Base-by-base conservation (phyloP, 2,113 vertebrate species). In the Alethe castanea region DNA sequence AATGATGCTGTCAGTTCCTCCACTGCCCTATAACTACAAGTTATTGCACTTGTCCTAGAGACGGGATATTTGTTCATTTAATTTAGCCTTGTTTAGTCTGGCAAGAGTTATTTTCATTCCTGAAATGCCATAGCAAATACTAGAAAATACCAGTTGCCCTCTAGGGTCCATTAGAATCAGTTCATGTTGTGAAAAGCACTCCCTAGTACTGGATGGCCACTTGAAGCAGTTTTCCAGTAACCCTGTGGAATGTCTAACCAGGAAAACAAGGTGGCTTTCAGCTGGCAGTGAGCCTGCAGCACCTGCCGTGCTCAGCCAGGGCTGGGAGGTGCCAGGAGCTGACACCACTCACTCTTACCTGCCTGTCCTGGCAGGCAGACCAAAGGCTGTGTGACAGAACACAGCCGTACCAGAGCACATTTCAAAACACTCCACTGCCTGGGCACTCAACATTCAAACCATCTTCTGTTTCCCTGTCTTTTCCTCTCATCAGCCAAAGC, bases 31-130 rank as follows among this genome's bases (percentile, higher is more conserved):
- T 67, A 93, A 78, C 85, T 65, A 14, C 50, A 78, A 54, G 35
- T 92, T 88, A 88, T 67, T 81, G 79, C n/a, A 35, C 53, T 88
- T 81, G 65, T 81, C 69, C 69, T 48, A 11, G 14, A 78, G 69
- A 88, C 66, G 7, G 29, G 20, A 36, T 69, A 80, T 36, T 73
- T 80, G n/a, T 79, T 86, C 80, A 76, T 48, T 88, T 93, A 60
- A 80, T 88, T 81, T 40, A 94, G 16, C 54, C 78, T 50, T 81
- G 45, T 86, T 93, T 78, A 96, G 79, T 52, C 80, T 86, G 82
- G 60, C 52, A 80, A 78, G 56, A 90, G 76, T 52, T 74, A 53
- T 78, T 92, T 83, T 96, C 44, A 67, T 92, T 88, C 79, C 64
- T 78, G 31, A 78, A 90, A 87, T 73, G 28, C 74, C 71, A 66